A percentile compares a stretch with the other conserved stretches of the same genome.
These are phyloP conservation scores for Chrysolina haemoptera DNA, from an alignment of 2,888 invertebrate genomes.

Conservation along the genomic window DNA sequence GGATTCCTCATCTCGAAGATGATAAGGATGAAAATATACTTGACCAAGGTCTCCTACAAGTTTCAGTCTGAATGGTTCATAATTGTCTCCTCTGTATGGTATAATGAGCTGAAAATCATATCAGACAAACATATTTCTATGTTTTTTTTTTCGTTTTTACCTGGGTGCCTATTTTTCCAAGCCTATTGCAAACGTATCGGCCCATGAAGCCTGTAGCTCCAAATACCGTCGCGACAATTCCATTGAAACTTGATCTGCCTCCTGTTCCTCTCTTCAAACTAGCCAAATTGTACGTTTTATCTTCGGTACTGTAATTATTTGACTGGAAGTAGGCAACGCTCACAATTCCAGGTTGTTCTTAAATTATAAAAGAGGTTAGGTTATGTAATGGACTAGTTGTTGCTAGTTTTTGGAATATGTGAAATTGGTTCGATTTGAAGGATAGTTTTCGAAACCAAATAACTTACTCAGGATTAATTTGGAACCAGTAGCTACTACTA, in stretches of 20 bases:
- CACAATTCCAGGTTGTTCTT: constrained; percentile 63
- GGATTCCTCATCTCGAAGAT: constrained; percentile 88
- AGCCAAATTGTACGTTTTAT: constrained; percentile 74
- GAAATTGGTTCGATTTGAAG: neutral
- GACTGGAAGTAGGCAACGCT: constrained; percentile 63
- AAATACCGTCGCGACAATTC: constrained; percentile 98
- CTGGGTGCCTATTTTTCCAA: constrained; percentile 91
- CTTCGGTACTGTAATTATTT: constrained; percentile 73
- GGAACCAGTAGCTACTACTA: constrained; percentile 61
- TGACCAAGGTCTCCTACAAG: constrained; percentile 96
- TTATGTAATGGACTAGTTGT: constrained; percentile 50
- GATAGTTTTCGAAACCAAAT: neutral
- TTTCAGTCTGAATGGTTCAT: constrained; percentile 84
- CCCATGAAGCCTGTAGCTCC: constrained; percentile 94
- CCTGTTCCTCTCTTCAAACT: constrained; percentile 87
- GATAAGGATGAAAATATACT: constrained; percentile 89
- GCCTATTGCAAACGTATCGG: constrained; percentile 86
- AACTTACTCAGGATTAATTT: constrained; percentile 62
- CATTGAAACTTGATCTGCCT: constrained; percentile 96
- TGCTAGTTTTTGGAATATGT: too few relatives aligned
- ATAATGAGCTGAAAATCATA: constrained; percentile 82
- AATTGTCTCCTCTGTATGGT: constrained; percentile 92
- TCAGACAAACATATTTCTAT: constrained; percentile 10
- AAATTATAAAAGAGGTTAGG: constrained; percentile 51
- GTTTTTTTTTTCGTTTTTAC: constrained; percentile 65